Evolutionary conservation across 2,888 invertebrate genomes (phyloP), one percentile per base, ranked within the genome.

Genomic region (Chloromyia formosa): DNA sequence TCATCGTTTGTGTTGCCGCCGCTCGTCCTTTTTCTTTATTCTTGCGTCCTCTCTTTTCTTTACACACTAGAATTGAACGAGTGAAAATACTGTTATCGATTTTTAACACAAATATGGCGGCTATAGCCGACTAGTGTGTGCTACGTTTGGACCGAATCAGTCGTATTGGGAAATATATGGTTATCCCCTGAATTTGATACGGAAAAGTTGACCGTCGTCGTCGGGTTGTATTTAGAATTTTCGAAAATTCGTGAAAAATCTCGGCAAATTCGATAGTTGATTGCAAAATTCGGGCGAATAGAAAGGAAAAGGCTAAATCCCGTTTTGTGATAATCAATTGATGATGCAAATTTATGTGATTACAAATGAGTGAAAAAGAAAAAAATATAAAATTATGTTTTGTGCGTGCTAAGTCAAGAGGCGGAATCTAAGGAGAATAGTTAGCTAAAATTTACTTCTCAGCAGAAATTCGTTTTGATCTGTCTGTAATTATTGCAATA

Each of bases 21-120:
- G 14, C 22, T 53, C n/a, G 53, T 14, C n/a, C 53, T 22, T 22
- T 56, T 14, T 56, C 18, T 56, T 18, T 1, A 18, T 18, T 56
- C 18, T 18, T 56, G 53, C 53, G 53, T 18, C 12, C 22, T 23
- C 23, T 60, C 27, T 60, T 23, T n/a, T 49, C 49, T 1, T 75
- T 78, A 35, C 79, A 79, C 49, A 49, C 16, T 49, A 49, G 49
- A 49, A 49, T 49, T 49, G 49, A 49, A 49, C 78, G 81, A 71
- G 80, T 80, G 49, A 73, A 61, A 61, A 61, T 58, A 61, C 22
- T 23, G 42, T 61, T 73, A 73, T 73, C 61, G 73, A 73, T 73
- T 73, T 73, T 73, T 60, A 73, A 73, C 73, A 60, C 61, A 73
- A 73, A 73, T 73, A 73, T 73, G 73, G 73, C 73, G 60, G 73